Percentiles rank a stretch among this genome's conserved stretches.
Evolutionary conservation across 1,140 invertebrate species (phyloP).

Genomic region (Harlomillsia oculata): DNA sequence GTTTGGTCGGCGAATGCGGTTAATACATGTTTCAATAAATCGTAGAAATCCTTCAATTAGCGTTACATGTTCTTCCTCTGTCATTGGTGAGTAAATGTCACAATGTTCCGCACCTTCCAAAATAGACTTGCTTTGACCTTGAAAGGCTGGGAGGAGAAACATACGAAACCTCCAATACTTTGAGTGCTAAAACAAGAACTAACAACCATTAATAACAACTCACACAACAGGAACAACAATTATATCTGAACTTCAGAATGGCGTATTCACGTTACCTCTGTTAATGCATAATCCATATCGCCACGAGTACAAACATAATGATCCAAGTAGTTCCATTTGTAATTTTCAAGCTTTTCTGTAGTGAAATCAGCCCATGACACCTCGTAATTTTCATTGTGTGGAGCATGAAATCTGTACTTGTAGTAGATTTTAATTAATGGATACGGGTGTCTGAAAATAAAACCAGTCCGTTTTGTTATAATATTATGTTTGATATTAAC

Average conservation of each 20-base stretch:
- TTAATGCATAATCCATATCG: slow-evolving; percentile 75
- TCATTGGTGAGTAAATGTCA: slow-evolving; percentile 63
- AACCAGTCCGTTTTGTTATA: background rate
- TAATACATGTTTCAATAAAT: slow-evolving; percentile 77
- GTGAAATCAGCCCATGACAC: slow-evolving; percentile 90
- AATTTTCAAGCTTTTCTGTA: slow-evolving; percentile 88
- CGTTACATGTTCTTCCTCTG: slow-evolving; percentile 53
- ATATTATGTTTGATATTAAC: too few relatives aligned
- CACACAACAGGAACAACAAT: too few relatives aligned
- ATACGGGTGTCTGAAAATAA: slow-evolving; percentile 69
- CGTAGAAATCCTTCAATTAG: slow-evolving; percentile 66
- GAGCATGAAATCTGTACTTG: slow-evolving; percentile 82
- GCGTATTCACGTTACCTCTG: too few relatives aligned
- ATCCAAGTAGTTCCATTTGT: slow-evolving; percentile 97
- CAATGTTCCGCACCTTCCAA: slow-evolving; percentile 58
- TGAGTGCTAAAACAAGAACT: slow-evolving; percentile 49
- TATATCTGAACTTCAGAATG: too few relatives aligned
- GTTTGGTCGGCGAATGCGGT: slow-evolving; percentile 71
- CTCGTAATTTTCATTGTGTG: slow-evolving; percentile 84
- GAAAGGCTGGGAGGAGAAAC: slow-evolving; percentile 68
- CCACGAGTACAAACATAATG: slow-evolving; percentile 78
- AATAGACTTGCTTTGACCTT: slow-evolving; percentile 60
- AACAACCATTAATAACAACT: too few relatives aligned
- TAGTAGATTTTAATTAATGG: slow-evolving; percentile 82
- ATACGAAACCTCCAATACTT: slow-evolving; percentile 94